These are phyloP conservation scores for Drosophila guanche DNA, from an alignment of 1,140 invertebrate species.

Conservation along the genomic window DNA sequence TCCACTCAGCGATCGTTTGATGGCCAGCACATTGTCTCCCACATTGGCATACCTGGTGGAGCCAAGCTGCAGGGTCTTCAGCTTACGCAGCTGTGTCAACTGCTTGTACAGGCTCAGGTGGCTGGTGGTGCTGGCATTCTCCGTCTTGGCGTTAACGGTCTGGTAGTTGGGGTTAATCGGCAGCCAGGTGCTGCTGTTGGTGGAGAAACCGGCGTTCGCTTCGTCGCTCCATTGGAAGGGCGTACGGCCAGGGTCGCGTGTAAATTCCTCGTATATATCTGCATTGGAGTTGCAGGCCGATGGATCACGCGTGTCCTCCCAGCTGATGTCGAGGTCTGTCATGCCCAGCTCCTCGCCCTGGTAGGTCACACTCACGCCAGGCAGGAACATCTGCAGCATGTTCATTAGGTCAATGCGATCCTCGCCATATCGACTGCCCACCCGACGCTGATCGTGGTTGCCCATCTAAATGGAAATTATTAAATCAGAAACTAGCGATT, in stretches of 20 bases:
- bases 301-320: slow-evolving; percentile 85
- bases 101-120: slow-evolving; percentile 78
- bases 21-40: slow-evolving; percentile 64
- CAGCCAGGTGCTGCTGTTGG: slow-evolving; percentile 86
- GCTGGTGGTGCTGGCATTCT: slow-evolving; percentile 44
- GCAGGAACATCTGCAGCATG: slow-evolving; percentile 88
- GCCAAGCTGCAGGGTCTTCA: slow-evolving; percentile 82
- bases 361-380: slow-evolving; percentile 90
- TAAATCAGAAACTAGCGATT: too few relatives aligned
- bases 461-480: slow-evolving; percentile 84
- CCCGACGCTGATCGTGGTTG: slow-evolving; percentile 87
- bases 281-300: slow-evolving; percentile 85
- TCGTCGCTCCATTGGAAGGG: slow-evolving; percentile 90
- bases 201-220: slow-evolving; percentile 84
- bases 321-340: slow-evolving; percentile 86
- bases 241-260: slow-evolving; percentile 88
- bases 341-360: slow-evolving; percentile 88
- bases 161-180: slow-evolving; percentile 87
- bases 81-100: slow-evolving; percentile 57
- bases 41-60: slow-evolving; percentile 57
- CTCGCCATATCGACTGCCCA: slow-evolving; percentile 86
- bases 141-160: slow-evolving; percentile 84
- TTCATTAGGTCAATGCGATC: slow-evolving; percentile 87
- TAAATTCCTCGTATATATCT: slow-evolving; percentile 83
- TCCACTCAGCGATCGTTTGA: slow-evolving; percentile 53